Base-by-base conservation (phyloP, 2,113 vertebrate genomes). In the Zosterops borbonicus region DNA sequence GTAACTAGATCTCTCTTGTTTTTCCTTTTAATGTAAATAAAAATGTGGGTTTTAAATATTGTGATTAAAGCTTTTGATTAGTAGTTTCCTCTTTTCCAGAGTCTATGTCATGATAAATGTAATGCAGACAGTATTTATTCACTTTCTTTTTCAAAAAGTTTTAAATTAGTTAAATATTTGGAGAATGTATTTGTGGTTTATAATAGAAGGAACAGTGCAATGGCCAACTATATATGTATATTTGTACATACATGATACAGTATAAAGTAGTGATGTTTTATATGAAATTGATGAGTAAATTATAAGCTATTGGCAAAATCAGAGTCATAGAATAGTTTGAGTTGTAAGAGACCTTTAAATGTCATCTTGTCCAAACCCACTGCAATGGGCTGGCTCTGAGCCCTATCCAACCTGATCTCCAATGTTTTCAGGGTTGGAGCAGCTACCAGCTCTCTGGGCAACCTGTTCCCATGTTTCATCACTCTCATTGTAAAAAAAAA, bases 1-100 rank as follows among this genome's bases (percentile, higher is more conserved):
- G 52, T 95, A 95, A 82, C 31, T 84, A 85, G 44, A 76, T 82
- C 5, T 56, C 49, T 27, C 37, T 91, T 90, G 63, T 53, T 91
- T 91, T 84, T 94, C 24, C 22, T 63, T 68, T 87, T 41, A 52
- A 84, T 90, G 49, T 79, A 91, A 92, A 87, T 46, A 74, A 73
- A 95, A 63, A 56, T 4, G 11, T 8, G 18, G 9, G 7, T 4
- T 93, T 94, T 24, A 81, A 92, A 63, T 21, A 55, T n/a, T 74
- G 25, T 79, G 24, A 78, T 87, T 91, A 70, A 78, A 86, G 31
- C 6, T 79, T 82, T 85, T 64, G 11, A 87, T 78, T 82, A 71
- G 53, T 52, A 33, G 17, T 1, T 5, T 21, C 73, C 15, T 88
- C 39, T 60, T 2, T 64, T 56, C 37, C 18, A 35, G 41, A 31